Base-by-base conservation (phyloP, 1,140 invertebrate species). In the Whitmania pigra region DNA sequence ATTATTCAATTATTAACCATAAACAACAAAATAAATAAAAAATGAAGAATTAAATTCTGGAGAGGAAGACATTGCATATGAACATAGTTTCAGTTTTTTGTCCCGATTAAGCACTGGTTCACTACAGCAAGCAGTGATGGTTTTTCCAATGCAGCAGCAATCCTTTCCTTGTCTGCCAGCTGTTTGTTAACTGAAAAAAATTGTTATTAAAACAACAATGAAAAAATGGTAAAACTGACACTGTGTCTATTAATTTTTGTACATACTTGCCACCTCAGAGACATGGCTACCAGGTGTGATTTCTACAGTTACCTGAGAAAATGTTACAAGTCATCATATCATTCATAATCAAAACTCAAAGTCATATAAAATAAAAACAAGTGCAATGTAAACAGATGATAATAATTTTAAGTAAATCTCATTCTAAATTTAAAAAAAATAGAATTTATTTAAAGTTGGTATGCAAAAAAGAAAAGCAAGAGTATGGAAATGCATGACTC, bases 81-180 rank as follows among this genome's bases (percentile, higher is more conserved):
- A n/a, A 49, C 57, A 31, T 63, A 63, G 9, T 63, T 63, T 63
- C 22, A 63, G 11, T 13, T 63, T 63, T 63, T 63, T 63, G 22
- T 15, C 18, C 22, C 29, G 11, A 20, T 7, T 63, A 88, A 76
- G 83, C 95, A 98, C 78, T 94, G 90, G 83, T 98, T 97, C 15
- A 99, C 93, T 43, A 97, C 93, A 82, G 90, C 87, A 43, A 95
- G 86, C 3, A 98, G 83, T 81, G 94, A 88, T 73, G 86, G 85
- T 84, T 98, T 97, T 81, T 99, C 95, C 73, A 98, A 82, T 1
- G 95, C 96, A 6, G 96, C 96, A 0, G 94, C 93, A 6, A 99
- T 92, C 78, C 96, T 83, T 84, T 99, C 96, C 80, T 99, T 99
- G 79, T 99, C 96, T 0, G 91, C 92, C 25, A 99, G 82, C 79